These are phyloP conservation scores for Agrochola litura DNA, from an alignment of 2,888 invertebrate species.

Conservation along the genomic window DNA sequence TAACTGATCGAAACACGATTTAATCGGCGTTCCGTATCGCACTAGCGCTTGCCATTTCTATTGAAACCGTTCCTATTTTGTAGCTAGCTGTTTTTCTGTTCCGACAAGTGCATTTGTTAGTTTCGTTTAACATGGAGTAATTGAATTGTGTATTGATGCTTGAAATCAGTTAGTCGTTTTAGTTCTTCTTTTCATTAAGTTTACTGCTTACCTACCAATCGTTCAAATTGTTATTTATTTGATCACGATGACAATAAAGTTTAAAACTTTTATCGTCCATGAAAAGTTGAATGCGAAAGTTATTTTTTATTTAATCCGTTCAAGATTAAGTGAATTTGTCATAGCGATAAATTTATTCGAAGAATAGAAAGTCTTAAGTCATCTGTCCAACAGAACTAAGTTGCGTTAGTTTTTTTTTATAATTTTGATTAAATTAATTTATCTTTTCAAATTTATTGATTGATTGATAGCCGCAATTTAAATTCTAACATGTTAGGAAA, in stretches of 20 bases:
- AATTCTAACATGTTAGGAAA: not conserved
- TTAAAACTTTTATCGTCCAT: not conserved
- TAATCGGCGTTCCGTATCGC: not conserved
- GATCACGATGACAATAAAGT: not conserved
- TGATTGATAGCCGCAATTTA: not conserved
- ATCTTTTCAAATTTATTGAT: not conserved
- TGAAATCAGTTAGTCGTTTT: not conserved
- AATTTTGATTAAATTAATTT: not conserved
- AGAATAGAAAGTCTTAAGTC: not conserved
- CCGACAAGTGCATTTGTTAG: not conserved
- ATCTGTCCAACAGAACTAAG: not conserved
- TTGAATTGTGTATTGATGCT: not conserved
- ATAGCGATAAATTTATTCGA: not conserved
- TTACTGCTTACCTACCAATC: not conserved
- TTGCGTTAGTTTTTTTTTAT: too few species aligned
- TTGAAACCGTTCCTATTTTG: slow-evolving; percentile 2
- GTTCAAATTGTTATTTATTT: not conserved
- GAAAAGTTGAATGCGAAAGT: not conserved
- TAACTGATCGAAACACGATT: slow-evolving; percentile 2
- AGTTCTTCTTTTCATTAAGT: not conserved
- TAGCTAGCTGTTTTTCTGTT: not conserved
- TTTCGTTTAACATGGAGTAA: not conserved
- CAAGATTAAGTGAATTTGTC: not conserved
- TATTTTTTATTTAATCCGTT: not conserved
- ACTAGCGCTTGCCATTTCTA: not conserved